Conservation (phyloP, 2,797 vertebrate species). For the Scarus forsteni region DNA sequence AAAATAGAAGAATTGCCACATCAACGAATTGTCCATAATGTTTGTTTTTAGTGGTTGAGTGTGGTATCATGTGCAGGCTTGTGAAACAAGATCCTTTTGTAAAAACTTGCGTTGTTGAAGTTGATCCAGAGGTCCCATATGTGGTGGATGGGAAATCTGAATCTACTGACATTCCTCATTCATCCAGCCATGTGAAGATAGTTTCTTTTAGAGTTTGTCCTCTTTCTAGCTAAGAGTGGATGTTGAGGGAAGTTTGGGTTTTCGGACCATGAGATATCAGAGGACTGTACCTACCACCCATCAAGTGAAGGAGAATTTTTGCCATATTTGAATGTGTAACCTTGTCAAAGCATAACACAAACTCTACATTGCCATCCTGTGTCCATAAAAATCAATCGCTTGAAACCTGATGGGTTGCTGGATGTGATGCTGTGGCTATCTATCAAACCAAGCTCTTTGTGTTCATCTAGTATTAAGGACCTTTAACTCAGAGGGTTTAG, state of each 20-base stretch:
- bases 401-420: constrained; percentile 66
- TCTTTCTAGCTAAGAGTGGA: constrained; percentile 64
- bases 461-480: constrained; percentile 77
- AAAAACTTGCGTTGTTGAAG: constrained; percentile 59
- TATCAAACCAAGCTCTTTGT: constrained; percentile 75
- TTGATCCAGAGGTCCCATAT: constrained; percentile 56
- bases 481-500: constrained; percentile 68
- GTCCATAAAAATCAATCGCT: constrained; percentile 73
- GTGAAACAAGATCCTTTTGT: constrained; percentile 66
- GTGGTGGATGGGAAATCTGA: constrained; percentile 58
- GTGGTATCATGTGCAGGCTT: constrained; percentile 69
- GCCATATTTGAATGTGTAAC: constrained; percentile 70
- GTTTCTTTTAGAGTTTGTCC: constrained; percentile 54
- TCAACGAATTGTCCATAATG: constrained; percentile 71
- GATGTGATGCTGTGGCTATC: constrained; percentile 69
- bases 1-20: constrained; percentile 79
- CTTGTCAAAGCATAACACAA: constrained; percentile 54
- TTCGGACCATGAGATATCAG: constrained; percentile 44
- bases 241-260: constrained; percentile 55
- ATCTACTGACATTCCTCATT: constrained; percentile 53
- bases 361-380: constrained; percentile 58
- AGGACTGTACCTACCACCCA: constrained; percentile 48
- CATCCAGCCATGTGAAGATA: constrained; percentile 69
- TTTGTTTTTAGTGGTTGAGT: constrained; percentile 66
- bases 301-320: constrained; percentile 64